These are phyloP conservation scores for Plusia festucae DNA, from an alignment of 2,888 invertebrate species.

Conservation along the genomic window DNA sequence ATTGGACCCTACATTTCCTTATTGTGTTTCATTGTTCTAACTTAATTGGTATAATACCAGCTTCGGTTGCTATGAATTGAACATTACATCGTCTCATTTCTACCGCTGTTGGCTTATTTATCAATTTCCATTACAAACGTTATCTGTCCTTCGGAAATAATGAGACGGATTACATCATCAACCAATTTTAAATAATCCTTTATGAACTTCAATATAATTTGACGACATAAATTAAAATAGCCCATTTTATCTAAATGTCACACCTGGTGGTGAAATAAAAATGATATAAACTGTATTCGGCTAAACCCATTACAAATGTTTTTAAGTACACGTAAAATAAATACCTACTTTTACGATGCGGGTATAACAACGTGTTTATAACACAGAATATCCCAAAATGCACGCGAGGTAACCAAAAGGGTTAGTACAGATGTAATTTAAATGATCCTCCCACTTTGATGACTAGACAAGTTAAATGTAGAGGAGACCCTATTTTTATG, in stretches of 20 bases:
- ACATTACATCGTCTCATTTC: conserved; percentile 26
- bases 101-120: conserved; percentile 33
- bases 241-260: conserved; percentile 19
- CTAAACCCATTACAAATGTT: conserved; percentile 42
- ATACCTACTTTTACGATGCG: conserved; percentile 41
- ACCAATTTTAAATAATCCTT: conserved; percentile 42
- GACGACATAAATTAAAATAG: conserved; percentile 25
- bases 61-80: conserved; percentile 27
- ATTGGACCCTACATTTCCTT: not conserved
- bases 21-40: not conserved
- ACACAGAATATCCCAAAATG: conserved; percentile 5
- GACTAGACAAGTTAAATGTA: not conserved
- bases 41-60: not conserved
- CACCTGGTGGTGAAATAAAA: conserved; percentile 30
- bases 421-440: conserved; percentile 1
- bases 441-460: not conserved
- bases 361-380: conserved; percentile 42
- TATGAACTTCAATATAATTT: conserved; percentile 23
- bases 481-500: not conserved
- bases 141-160: conserved; percentile 34
- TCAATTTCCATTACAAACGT: conserved; percentile 33
- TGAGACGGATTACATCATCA: conserved; percentile 23
- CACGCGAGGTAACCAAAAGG: not conserved
- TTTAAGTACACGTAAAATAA: conserved; percentile 49
- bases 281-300: conserved; percentile 29